phyloP scores from a whole-genome alignment of 2,113 vertebrate genomes.

The Arenaria interpres region DNA sequence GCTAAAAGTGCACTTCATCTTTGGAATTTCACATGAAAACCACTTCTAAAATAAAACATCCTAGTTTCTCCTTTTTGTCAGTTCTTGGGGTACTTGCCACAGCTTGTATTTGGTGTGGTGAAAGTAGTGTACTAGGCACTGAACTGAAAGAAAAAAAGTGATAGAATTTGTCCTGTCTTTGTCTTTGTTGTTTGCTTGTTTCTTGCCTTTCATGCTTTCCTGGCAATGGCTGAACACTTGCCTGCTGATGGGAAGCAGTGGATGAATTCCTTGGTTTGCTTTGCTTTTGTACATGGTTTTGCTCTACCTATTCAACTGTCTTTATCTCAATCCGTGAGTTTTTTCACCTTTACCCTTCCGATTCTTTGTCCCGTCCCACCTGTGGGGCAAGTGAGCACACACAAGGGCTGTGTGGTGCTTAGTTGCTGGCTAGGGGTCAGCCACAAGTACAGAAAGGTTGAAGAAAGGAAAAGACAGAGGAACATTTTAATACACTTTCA shows the following conservation, averaged over 20 bases:
- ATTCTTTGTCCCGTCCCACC: background rate
- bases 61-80: background rate
- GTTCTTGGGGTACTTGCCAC: background rate
- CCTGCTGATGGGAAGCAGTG: rapidly evolving
- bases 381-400: rapidly evolving
- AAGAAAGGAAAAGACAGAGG: background rate
- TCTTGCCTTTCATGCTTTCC: background rate
- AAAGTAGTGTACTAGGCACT: background rate
- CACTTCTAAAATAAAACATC: background rate
- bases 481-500: background rate
- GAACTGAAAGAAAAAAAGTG: background rate
- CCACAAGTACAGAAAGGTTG: background rate
- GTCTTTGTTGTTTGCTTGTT: background rate
- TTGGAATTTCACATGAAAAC: background rate
- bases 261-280: background rate
- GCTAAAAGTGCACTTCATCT: background rate
- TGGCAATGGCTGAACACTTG: background rate
- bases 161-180: background rate
- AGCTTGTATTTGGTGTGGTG: background rate
- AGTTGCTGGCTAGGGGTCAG: background rate
- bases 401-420: background rate
- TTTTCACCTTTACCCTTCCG: background rate
- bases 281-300: rapidly evolving
- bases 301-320: background rate
- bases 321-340: background rate